These are phyloP conservation scores for Ecliptopera silaceata DNA, from an alignment of 2,888 invertebrate species.

Conservation along the genomic window DNA sequence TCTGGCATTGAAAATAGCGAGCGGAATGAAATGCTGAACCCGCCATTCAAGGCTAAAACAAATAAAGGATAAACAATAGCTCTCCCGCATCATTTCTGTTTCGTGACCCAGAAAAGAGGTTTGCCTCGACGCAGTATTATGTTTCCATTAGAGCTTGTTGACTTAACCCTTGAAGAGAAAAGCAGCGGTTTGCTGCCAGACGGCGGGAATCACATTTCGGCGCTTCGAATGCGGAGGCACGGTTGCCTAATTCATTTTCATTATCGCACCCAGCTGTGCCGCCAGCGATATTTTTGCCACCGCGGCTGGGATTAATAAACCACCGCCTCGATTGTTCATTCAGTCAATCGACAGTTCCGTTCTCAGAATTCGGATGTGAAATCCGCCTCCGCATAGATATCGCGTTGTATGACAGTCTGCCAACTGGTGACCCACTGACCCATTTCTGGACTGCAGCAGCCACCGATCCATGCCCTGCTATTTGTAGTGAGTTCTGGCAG, in stretches of 20 bases:
- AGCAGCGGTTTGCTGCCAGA: conserved; percentile 47
- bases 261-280: conserved; percentile 58
- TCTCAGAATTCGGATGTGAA: conserved; percentile 58
- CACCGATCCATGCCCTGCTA: conserved; percentile 61
- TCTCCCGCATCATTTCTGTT: conserved; percentile 63
- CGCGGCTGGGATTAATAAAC: conserved; percentile 58
- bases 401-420: conserved; percentile 74
- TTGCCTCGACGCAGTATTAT: conserved; percentile 61
- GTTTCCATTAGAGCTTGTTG: conserved; percentile 73
- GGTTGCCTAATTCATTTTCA: conserved; percentile 64
- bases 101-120: conserved; percentile 61
- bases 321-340: background rate
- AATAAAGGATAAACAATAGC: conserved; percentile 62
- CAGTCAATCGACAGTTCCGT: background rate
- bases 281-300: conserved; percentile 51
- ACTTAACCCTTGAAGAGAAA: conserved; percentile 63
- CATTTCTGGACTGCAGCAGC: conserved; percentile 75
- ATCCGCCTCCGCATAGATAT: conserved; percentile 70
- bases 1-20: conserved; percentile 36
- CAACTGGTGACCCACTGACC: conserved; percentile 76
- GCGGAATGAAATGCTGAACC: conserved; percentile 47
- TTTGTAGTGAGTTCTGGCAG: conserved; percentile 75
- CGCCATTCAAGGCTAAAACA: conserved; percentile 55
- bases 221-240: conserved; percentile 63
- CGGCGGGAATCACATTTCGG: conserved; percentile 49